These are phyloP conservation scores for Cuculus canorus DNA, from an alignment of 2,797 vertebrate genomes.

Conservation along the genomic window DNA sequence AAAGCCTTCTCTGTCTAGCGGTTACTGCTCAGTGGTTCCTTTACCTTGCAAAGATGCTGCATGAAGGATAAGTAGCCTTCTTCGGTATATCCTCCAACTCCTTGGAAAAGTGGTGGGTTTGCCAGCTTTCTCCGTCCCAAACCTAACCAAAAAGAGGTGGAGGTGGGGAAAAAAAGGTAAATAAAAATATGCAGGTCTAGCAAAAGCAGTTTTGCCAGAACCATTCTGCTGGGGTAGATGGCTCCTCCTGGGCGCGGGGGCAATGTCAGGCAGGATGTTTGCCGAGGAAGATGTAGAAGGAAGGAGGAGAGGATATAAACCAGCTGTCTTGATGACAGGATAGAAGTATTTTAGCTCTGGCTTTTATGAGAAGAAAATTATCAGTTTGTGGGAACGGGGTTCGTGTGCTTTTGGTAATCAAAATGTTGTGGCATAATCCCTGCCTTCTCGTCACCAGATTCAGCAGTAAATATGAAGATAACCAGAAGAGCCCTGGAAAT, in stretches of 20 bases:
- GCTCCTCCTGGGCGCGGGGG: neutral
- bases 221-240: fast-evolving
- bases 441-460: neutral
- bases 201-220: neutral
- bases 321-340: slow-evolving; percentile 34
- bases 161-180: too few species aligned
- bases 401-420: neutral
- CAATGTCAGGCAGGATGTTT: neutral
- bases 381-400: neutral
- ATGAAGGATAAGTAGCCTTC: neutral
- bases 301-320: slow-evolving; percentile 6
- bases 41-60: neutral
- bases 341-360: neutral
- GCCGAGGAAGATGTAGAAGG: neutral
- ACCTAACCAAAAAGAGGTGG: too few species aligned
- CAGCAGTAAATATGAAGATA: neutral
- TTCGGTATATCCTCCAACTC: neutral
- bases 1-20: neutral
- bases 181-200: neutral
- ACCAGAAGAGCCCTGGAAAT: neutral
- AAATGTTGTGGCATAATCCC: neutral
- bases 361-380: slow-evolving; percentile 27
- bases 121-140: neutral
- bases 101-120: neutral
- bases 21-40: neutral